Evolutionary conservation across 2,113 vertebrate genomes (phyloP).

Genomic region (Phylloscopus whistleri): DNA sequence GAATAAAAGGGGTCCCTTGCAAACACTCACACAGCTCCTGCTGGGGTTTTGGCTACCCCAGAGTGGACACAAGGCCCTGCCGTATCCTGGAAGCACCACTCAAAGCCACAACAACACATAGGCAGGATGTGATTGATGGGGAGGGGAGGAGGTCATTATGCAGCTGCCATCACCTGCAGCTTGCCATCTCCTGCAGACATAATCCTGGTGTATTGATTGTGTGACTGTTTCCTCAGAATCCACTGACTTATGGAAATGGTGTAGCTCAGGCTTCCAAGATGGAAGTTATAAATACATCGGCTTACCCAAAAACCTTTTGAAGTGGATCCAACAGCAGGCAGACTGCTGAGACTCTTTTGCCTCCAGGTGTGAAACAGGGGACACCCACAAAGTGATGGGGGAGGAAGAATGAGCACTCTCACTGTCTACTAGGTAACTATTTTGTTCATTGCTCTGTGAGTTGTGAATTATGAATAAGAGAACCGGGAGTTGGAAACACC

Average conservation of each 20-base stretch:
- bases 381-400: background rate
- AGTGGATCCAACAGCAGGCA: background rate
- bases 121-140: background rate
- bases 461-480: background rate
- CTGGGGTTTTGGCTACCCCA: background rate
- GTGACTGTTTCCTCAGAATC: background rate
- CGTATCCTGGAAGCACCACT: accelerated
- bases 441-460: background rate
- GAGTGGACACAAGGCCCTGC: background rate
- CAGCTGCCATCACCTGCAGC: background rate
- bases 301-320: background rate
- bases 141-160: background rate
- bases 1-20: background rate
- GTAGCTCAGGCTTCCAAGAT: background rate
- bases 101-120: accelerated
- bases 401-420: background rate
- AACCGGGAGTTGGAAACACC: background rate
- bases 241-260: background rate
- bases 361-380: background rate
- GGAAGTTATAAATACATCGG: background rate
- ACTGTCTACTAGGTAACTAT: background rate
- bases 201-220: accelerated
- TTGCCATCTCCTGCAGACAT: background rate
- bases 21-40: background rate
- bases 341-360: background rate